Evolutionary conservation across 2,797 vertebrate species (phyloP), one percentile per base, ranked within the genome.

Genomic region (Liparis tanakae): DNA sequence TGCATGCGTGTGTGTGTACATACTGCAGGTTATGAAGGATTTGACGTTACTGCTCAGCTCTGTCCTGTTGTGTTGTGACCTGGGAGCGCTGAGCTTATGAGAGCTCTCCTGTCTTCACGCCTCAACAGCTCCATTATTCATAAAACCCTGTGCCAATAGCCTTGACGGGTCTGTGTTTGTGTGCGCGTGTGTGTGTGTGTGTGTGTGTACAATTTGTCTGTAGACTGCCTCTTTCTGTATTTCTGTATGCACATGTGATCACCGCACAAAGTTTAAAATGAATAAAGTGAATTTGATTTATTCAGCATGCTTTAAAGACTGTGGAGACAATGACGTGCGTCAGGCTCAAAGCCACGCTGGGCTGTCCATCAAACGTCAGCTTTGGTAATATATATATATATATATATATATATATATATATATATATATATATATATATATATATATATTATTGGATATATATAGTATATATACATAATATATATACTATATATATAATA

Each of bases 111-210:
- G 85, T 91, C 78, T 88, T 74, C 67, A 79, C 10, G 86, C 85
- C 72, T 92, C 87, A 91, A 84, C 85, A 82, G 84, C 67, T 88
- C 87, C 74, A 92, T 92, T 92, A 91, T 93, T 92, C 85, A 88
- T 81, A 73, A 82, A 83, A 80, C 68, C 76, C 69, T 70, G 56
- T 66, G 87, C 83, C 81, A 86, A 85, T 81, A 82, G 80, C 59
- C 55, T 67, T 0, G 60, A 83, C 9, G 30, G 74, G 44, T 48
- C 57, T 63, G n/a, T 50, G 12, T 65, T 5, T n/a, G 39, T 18
- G 39, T 61, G 39, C 30, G 43, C 46, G 46, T 60, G 20, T 66
- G 36, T 37, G 36, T 78, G 70, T 68, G 65, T 41, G 39, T 58
- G 50, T 59, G 30, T 39, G 9, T 62, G 43, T 71, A 13, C 14